Evolutionary conservation across 2,888 invertebrate species (phyloP).

Genomic region (Tuta absoluta): DNA sequence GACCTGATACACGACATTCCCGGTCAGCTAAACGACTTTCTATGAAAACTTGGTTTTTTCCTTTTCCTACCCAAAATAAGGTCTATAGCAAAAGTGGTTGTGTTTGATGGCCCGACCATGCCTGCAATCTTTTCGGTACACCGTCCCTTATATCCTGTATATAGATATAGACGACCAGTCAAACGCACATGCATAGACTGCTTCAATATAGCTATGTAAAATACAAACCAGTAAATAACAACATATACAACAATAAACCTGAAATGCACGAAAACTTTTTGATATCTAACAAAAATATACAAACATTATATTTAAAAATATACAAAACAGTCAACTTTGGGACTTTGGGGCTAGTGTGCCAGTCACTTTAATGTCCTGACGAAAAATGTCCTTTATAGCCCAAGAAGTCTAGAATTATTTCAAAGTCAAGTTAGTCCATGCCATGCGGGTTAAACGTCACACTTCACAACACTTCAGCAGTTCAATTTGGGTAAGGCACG

Average conservation of each 20-base stretch:
- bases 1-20: no score
- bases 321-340: constrained; percentile 18
- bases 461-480: constrained; percentile 35
- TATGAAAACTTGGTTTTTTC: no score
- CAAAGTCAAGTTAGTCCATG: constrained; percentile 41
- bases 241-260: constrained; percentile 37
- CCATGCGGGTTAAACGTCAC: constrained; percentile 57
- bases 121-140: no score
- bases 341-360: constrained; percentile 2
- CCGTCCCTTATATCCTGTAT: no score
- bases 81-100: no score
- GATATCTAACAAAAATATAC: constrained; percentile 33
- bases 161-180: constrained; percentile 31
- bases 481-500: constrained; percentile 42
- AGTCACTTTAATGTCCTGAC: background rate
- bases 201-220: constrained; percentile 10
- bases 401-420: no score
- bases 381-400: no score
- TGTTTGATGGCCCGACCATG: no score
- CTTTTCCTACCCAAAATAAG: no score
- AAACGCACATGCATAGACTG: constrained; percentile 13
- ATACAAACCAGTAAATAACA: constrained; percentile 31
- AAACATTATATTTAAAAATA: constrained; percentile 19
- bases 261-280: constrained; percentile 39
- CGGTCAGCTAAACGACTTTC: no score